phyloP scores from a whole-genome alignment of 2,888 invertebrate genomes.

The Calliphora vomitoria region DNA sequence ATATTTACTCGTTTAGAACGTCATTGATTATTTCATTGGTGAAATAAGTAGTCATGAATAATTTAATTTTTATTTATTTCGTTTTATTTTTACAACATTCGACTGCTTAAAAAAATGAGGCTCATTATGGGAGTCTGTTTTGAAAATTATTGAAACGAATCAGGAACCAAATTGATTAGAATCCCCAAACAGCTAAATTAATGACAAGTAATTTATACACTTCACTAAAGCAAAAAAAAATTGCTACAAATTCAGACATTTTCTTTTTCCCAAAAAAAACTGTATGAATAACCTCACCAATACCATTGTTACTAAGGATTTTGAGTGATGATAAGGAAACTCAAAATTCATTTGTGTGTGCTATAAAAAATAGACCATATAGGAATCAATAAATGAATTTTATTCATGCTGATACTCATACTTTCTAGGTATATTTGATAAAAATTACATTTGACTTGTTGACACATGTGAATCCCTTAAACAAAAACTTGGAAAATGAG shows the following conservation, averaged over 20 bases:
- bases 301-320: background rate
- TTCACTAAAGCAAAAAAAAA: conserved; percentile 8
- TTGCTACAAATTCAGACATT: background rate
- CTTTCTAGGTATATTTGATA: conserved; percentile 64
- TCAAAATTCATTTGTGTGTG: conserved; percentile 6
- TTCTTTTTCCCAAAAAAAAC: background rate
- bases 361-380: conserved; percentile 46
- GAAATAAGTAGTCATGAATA: no score
- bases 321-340: conserved; percentile 45
- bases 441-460: conserved; percentile 69
- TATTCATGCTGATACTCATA: conserved; percentile 18
- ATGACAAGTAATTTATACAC: conserved; percentile 69
- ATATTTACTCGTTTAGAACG: no score
- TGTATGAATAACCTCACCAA: background rate
- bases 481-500: background rate
- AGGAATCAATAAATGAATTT: conserved; percentile 64
- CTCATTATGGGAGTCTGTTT: conserved; percentile 49
- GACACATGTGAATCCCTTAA: conserved; percentile 63
- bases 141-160: conserved; percentile 47
- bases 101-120: conserved; percentile 42
- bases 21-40: no score
- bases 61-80: conserved; percentile 11
- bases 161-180: conserved; percentile 64
- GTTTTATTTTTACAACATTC: background rate
- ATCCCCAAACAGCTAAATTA: conserved; percentile 45